These are phyloP conservation scores for Tokudaia tokunoshimensis DNA, from an alignment of 2,797 vertebrate genomes.

Conservation along the genomic window DNA sequence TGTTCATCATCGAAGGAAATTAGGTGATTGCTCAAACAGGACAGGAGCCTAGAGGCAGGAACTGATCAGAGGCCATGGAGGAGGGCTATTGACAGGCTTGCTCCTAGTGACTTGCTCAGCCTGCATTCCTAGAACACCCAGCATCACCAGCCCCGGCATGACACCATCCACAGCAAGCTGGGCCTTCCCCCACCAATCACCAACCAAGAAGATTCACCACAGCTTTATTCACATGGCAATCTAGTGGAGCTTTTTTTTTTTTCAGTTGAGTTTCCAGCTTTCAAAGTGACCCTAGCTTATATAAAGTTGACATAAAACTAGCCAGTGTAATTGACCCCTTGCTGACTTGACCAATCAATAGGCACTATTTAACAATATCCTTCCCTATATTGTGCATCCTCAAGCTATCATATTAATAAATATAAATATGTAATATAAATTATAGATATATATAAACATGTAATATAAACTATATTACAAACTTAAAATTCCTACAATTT, in stretches of 20 bases:
- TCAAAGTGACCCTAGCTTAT: neutral
- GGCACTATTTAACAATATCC: too few species aligned
- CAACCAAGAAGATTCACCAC: neutral
- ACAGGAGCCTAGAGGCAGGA: neutral
- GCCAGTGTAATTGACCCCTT: neutral
- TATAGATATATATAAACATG: neutral
- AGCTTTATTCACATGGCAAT: neutral
- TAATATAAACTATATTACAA: neutral
- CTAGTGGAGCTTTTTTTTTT: neutral
- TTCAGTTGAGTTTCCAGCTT: neutral
- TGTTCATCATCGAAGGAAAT: neutral
- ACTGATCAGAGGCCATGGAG: neutral
- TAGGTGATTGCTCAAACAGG: neutral
- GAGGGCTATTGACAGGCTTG: neutral
- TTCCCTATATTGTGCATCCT: neutral
- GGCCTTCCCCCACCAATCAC: neutral
- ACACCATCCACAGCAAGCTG: neutral
- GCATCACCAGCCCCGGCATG: neutral
- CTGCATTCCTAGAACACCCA: neutral
- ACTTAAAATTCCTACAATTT: neutral
- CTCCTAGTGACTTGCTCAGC: too few species aligned
- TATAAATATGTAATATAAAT: neutral
- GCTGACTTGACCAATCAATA: neutral
- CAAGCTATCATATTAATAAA: neutral
- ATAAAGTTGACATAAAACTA: neutral